phyloP scores from a whole-genome alignment of 2,888 invertebrate genomes.

The Aradus depressus region DNA sequence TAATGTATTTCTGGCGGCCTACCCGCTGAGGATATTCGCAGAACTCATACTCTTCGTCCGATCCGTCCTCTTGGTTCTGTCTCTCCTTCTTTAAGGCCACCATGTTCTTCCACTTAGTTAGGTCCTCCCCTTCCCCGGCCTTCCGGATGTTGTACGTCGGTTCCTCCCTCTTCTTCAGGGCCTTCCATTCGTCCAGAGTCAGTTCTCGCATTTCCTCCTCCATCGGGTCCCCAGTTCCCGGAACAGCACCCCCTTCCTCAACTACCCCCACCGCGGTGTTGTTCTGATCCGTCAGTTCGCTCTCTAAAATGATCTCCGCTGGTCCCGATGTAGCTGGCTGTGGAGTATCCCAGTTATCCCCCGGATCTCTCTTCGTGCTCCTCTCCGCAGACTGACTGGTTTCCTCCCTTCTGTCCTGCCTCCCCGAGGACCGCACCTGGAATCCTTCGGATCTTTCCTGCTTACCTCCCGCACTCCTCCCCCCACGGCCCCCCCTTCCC shows the following conservation, averaged over 20 bases:
- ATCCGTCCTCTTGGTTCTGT: conserved; percentile 35
- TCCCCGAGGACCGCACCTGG: too few species aligned
- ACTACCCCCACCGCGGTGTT: too few species aligned
- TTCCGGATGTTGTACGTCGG: conserved; percentile 80
- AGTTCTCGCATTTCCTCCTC: conserved; percentile 51
- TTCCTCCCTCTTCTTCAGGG: conserved; percentile 62
- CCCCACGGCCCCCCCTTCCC: too few species aligned
- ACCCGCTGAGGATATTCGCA: conserved; percentile 22
- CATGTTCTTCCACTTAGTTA: conserved; percentile 85
- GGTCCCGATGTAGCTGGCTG: too few species aligned
- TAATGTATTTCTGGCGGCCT: conserved; percentile 25
- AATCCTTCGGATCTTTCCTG: too few species aligned
- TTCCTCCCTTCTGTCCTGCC: too few species aligned
- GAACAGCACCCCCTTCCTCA: conserved; percentile 9
- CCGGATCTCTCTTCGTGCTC: too few species aligned
- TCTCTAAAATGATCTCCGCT: too few species aligned
- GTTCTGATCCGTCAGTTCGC: too few species aligned
- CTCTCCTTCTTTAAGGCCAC: conserved; percentile 53
- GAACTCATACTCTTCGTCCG: conserved; percentile 3
- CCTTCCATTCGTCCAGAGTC: conserved; percentile 91
- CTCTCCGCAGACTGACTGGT: too few species aligned
- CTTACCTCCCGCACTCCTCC: too few species aligned
- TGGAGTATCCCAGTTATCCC: too few species aligned
- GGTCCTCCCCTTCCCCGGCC: conserved; percentile 87
- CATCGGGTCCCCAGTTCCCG: not conserved